These are phyloP conservation scores for Alectura lathami DNA, from an alignment of 2,113 vertebrate species.

Conservation along the genomic window DNA sequence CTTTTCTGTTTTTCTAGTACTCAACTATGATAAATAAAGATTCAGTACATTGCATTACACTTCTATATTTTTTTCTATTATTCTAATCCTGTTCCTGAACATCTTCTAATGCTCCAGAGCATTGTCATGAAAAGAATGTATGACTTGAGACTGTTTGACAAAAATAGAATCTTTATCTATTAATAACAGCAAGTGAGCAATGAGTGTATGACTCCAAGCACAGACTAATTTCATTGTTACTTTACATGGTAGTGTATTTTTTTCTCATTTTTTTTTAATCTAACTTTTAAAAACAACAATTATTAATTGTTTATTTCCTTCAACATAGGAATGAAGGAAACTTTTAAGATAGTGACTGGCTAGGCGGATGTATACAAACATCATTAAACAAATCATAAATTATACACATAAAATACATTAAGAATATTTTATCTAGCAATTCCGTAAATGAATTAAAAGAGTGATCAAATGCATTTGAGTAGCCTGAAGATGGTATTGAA, in stretches of 20 bases:
- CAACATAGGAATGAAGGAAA: not conserved
- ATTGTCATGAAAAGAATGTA: conserved; percentile 23
- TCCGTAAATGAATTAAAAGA: not conserved
- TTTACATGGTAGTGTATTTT: not conserved
- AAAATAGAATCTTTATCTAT: conserved; percentile 28
- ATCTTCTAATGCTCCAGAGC: not conserved
- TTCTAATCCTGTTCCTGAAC: not conserved
- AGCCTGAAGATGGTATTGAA: not conserved
- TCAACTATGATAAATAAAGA: not conserved
- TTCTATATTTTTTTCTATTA: not conserved
- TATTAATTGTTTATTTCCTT: not conserved
- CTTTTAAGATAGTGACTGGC: not conserved
- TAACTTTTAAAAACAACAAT: not conserved
- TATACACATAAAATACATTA: not conserved
- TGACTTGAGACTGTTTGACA: conserved; percentile 6
- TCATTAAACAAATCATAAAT: not conserved
- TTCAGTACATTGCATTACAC: not conserved
- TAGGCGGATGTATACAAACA: not conserved
- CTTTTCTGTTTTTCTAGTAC: not conserved
- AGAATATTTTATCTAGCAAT: not conserved
- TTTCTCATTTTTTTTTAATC: not conserved
- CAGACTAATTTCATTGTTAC: not conserved
- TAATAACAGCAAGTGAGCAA: conserved; percentile 48
- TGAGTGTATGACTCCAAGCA: not conserved
- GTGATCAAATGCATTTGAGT: not conserved